Percentiles rank a stretch among this genome's conserved stretches.
Conservation (phyloP, 2,888 invertebrate genomes). For the Drosophila merina region DNA sequence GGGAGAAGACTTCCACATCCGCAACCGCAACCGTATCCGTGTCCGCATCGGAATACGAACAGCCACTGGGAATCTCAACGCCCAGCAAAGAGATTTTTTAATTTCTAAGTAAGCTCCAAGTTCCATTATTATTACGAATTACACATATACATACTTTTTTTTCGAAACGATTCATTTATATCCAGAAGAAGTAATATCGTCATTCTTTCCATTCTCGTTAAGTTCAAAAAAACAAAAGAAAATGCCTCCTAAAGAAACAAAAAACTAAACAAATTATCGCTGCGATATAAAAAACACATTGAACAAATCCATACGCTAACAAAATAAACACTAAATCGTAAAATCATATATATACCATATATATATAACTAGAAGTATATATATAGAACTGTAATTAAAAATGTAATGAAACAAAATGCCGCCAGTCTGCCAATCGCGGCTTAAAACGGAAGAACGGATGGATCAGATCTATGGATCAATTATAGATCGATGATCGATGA, state of each 20-base stretch:
- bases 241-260: conserved; percentile 34
- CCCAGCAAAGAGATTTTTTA: conserved; percentile 93
- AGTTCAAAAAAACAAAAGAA: conserved; percentile 42
- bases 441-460: conserved; percentile 17
- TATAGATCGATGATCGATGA: neutral
- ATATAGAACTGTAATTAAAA: conserved; percentile 25
- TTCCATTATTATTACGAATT: conserved; percentile 26
- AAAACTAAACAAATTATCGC: conserved; percentile 58
- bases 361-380: conserved; percentile 3
- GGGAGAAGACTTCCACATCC: conserved; percentile 82
- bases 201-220: conserved; percentile 40
- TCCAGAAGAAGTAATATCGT: neutral
- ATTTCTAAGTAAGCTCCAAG: conserved; percentile 47
- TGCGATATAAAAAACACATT: conserved; percentile 69
- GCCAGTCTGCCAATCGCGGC: conserved; percentile 44
- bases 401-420: conserved; percentile 14
- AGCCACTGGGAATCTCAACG: conserved; percentile 95
- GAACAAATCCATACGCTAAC: conserved; percentile 39
- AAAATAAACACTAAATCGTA: conserved; percentile 6
- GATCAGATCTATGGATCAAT: neutral
- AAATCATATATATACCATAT: conserved; percentile 5
- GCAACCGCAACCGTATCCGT: conserved; percentile 66
- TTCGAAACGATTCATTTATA: conserved; percentile 7
- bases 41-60: conserved; percentile 89
- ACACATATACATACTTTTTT: conserved; percentile 2